Evolutionary conservation across 2,113 vertebrate species (phyloP).

Genomic region (Rhadina sibilatrix): DNA sequence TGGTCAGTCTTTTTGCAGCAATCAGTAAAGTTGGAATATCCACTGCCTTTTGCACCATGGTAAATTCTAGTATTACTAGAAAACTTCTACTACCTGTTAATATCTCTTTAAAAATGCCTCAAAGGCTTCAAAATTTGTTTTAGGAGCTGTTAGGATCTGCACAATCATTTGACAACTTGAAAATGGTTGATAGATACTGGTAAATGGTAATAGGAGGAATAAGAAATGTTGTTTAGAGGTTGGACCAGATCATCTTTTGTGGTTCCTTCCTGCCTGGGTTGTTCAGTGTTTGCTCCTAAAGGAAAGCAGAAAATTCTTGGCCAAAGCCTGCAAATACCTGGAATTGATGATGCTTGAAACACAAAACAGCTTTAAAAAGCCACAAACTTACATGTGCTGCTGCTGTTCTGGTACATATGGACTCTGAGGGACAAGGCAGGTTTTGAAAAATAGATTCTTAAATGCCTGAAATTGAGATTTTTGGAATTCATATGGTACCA

Average conservation of each 20-base stretch:
- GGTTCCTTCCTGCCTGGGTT: not conserved
- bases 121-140: not conserved
- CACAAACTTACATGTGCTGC: not conserved
- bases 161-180: not conserved
- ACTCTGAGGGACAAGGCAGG: not conserved
- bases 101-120: not conserved
- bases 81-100: not conserved
- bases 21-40: not conserved
- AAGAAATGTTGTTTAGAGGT: not conserved
- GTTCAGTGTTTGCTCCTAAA: not conserved
- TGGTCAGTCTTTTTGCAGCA: not conserved
- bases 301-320: not conserved
- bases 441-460: not conserved
- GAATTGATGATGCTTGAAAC: not conserved
- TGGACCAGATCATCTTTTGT: not conserved
- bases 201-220: not conserved
- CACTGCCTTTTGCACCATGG: not conserved
- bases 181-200: not conserved
- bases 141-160: not conserved
- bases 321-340: not conserved
- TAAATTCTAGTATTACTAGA: not conserved
- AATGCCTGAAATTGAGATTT: not conserved
- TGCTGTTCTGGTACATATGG: not conserved
- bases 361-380: not conserved
- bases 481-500: not conserved